phyloP scores from a whole-genome alignment of 1,140 invertebrate species.

The Neotoxoptera formosana region DNA sequence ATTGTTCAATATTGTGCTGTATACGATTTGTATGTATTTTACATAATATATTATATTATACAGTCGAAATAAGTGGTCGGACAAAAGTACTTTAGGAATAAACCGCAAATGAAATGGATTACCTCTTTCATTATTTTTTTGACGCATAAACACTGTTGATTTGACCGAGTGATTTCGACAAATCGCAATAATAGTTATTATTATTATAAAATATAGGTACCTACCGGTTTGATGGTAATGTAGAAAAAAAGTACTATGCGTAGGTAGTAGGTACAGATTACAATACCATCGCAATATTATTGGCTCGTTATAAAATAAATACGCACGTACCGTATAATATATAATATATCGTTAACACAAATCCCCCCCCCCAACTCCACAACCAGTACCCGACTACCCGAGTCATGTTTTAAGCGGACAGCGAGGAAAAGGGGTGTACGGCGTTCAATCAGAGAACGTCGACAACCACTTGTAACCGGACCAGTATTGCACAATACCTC shows the following conservation, averaged over 20 bases:
- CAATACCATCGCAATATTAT: not conserved
- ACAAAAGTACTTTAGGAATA: not conserved
- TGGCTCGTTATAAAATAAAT: not conserved
- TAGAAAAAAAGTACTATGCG: not conserved
- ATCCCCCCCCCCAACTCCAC: not conserved
- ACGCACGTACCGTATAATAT: not conserved
- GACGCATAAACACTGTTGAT: not conserved
- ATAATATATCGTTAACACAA: slow-evolving; percentile 7
- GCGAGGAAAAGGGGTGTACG: not conserved
- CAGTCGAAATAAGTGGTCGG: not conserved
- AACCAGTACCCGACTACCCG: not conserved
- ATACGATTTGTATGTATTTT: not conserved
- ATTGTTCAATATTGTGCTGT: not conserved
- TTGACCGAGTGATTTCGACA: not conserved
- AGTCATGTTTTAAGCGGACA: not conserved
- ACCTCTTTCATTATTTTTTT: not conserved
- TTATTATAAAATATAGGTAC: not conserved
- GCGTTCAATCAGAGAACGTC: slow-evolving; percentile 2
- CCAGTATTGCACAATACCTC: slow-evolving; percentile 27
- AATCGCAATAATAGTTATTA: not conserved
- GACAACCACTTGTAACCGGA: slow-evolving; percentile 40
- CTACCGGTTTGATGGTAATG: not conserved
- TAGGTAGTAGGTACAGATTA: too few species aligned
- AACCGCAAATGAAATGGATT: not conserved
- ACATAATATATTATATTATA: too few species aligned